Base-by-base conservation (phyloP, 2,113 vertebrate genomes). In the Rostratula benghalensis region DNA sequence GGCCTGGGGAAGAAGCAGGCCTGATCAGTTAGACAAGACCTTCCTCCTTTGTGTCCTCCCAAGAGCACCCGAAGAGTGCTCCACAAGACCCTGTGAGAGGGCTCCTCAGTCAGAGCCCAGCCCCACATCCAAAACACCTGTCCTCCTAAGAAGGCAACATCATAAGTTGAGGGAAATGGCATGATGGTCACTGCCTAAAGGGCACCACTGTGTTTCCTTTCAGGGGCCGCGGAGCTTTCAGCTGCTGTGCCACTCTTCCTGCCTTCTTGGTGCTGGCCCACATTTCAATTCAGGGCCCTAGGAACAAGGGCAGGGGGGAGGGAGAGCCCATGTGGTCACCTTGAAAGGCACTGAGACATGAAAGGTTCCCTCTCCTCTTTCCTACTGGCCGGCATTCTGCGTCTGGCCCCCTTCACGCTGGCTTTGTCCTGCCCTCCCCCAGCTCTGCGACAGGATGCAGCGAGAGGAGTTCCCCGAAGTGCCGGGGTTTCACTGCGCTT, bases 181-280 rank as follows among this genome's bases (percentile, higher is more conserved):
- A 31, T 7, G 14, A 17, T 0, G 4, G 43, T 24, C 2, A 0
- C 37, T 89, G 22, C 17, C 56, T 64, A 2, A 65, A 61, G 17
- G 11, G 2, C 3, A 3, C 20, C 23, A 48, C 24, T 2, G 3
- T 1, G 1, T 27, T 75, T 87, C 25, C 41, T 73, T 65, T 53
- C 0, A 0, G 87, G 46, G 7, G 5, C 65, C 65, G 54, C 3
- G 3, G 63, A 79, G 28, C 13, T 81, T 89, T 79, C 60, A 57
- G 48, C 68, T 79, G 31, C 60, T 46, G 24, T 45, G 60, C 43
- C 28, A 24, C 1, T 4, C 20, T 67, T 93, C 73, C 59, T 91
- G 60, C 45, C 45, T 65, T 45, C 61, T n/a, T 77, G 8, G 56
- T 65, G 74, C 50, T 33, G 28, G 19, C 22, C 31, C 0, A 1